These are phyloP conservation scores for Sipha maydis DNA, from an alignment of 2,888 invertebrate genomes.

Conservation along the genomic window DNA sequence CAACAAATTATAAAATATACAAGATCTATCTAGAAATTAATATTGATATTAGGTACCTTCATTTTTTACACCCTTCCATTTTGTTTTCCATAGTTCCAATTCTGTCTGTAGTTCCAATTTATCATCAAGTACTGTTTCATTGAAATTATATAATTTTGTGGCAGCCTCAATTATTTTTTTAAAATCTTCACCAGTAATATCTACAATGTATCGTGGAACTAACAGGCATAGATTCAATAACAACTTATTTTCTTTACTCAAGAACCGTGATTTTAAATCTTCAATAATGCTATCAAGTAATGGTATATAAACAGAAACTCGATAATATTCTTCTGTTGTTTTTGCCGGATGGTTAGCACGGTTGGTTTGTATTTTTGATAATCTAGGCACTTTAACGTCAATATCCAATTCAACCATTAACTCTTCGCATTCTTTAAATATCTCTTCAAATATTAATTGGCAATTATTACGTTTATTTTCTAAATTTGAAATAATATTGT, in stretches of 20 bases:
- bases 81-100: not conserved
- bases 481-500: not conserved
- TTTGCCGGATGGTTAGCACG: not conserved
- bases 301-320: not conserved
- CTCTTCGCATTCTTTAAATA: not conserved
- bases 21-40: too few species aligned
- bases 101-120: not conserved
- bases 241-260: conserved; percentile 4
- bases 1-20: not conserved
- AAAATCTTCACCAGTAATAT: not conserved
- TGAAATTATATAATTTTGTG: not conserved
- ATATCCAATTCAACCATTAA: conserved; percentile 11
- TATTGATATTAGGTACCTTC: not conserved
- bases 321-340: conserved; percentile 11
- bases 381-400: not conserved
- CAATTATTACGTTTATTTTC: conserved; percentile 3
- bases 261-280: conserved; percentile 13
- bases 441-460: too few species aligned
- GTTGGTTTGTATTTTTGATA: not conserved
- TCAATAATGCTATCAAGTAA: not conserved
- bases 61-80: not conserved
- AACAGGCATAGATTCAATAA: not conserved
- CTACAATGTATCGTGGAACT: not conserved
- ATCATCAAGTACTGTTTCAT: not conserved
- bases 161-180: conserved; percentile 6